Percentiles rank a stretch among this genome's conserved stretches.
These are phyloP conservation scores for Morelia viridis DNA, from an alignment of 2,797 vertebrate genomes.

Conservation along the genomic window DNA sequence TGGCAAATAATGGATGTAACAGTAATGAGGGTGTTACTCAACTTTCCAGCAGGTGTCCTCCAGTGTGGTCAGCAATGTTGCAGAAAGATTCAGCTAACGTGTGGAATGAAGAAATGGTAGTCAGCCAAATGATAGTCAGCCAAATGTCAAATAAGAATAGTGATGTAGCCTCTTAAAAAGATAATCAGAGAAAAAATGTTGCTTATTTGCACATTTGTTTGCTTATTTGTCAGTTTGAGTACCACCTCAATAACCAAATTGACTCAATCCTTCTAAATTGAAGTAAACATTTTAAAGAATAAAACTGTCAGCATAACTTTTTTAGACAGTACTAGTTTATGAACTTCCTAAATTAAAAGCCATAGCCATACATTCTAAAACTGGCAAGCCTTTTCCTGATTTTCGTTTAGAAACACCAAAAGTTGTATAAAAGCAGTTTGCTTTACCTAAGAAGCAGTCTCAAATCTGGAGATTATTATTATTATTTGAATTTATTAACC, in stretches of 20 bases:
- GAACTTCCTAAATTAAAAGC: background rate
- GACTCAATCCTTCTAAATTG: background rate
- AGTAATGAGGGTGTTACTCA: background rate
- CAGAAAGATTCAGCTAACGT: background rate
- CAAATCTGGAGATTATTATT: background rate
- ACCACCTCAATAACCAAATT: background rate
- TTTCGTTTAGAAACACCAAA: background rate
- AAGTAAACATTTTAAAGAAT: background rate
- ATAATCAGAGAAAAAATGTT: background rate
- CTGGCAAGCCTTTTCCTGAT: background rate
- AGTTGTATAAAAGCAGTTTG: background rate
- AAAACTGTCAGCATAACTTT: background rate
- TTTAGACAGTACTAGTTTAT: background rate
- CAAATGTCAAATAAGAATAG: background rate
- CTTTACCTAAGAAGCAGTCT: background rate
- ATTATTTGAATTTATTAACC: background rate
- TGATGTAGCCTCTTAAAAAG: background rate
- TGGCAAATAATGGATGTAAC: background rate
- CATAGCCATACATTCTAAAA: background rate
- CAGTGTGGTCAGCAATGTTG: background rate
- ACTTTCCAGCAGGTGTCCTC: background rate
- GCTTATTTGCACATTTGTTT: background rate
- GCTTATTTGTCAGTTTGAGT: background rate
- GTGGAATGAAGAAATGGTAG: background rate
- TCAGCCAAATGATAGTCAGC: background rate